Percentiles rank a stretch among this genome's conserved stretches.
phyloP scores from a whole-genome alignment of 2,113 vertebrate genomes.

The Piaya cayana region DNA sequence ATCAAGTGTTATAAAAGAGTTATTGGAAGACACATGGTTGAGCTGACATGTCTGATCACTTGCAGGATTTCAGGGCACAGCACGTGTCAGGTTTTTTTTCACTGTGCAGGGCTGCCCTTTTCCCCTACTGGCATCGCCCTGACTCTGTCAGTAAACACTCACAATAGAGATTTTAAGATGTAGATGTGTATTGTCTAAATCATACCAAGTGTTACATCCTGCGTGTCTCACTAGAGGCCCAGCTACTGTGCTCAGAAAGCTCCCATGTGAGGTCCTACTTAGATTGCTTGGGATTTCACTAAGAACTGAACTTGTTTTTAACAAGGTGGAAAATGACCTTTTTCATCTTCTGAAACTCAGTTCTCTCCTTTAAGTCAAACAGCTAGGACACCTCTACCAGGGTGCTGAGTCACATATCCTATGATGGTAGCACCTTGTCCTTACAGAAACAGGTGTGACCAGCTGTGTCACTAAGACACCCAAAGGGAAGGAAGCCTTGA shows the following conservation, averaged over 20 bases:
- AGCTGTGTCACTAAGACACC: neutral
- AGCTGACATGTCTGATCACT: neutral
- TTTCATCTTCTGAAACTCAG: neutral
- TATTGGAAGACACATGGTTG: neutral
- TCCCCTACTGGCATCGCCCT: neutral
- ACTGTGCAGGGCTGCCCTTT: neutral
- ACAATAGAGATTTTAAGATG: neutral
- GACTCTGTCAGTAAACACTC: neutral
- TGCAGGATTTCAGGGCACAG: neutral
- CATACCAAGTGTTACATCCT: neutral
- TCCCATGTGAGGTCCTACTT: neutral
- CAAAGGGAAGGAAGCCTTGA: neutral
- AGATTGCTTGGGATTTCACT: neutral
- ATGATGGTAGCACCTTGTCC: neutral
- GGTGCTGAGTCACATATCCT: neutral
- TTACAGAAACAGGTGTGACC: neutral
- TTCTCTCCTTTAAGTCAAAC: neutral
- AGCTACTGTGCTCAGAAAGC: neutral
- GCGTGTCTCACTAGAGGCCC: neutral
- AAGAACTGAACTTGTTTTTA: neutral
- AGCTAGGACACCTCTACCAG: neutral
- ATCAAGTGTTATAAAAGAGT: neutral
- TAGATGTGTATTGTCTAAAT: neutral
- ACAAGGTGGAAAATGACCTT: neutral
- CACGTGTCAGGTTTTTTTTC: neutral